Base-by-base conservation (phyloP, 2,888 invertebrate genomes). In the Brachyptera risi region DNA sequence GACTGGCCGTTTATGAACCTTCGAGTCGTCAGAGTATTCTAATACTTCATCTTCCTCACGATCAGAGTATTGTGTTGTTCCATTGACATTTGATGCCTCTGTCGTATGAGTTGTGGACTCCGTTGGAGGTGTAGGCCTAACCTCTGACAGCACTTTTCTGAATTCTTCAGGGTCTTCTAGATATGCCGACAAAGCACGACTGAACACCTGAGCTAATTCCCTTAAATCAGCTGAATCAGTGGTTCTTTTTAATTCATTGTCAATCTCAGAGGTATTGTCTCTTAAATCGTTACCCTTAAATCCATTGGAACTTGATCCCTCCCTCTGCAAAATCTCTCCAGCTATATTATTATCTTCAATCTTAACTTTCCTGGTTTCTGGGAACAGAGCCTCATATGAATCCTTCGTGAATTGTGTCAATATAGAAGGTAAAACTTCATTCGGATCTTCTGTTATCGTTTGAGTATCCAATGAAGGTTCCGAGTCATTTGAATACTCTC, bases 91-190 rank as follows among this genome's bases (percentile, higher is more conserved):
- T n/a, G 59, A 66, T 68, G 76, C 74, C 23, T 72, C 75, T 9
- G 71, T 60, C 1, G 57, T 49, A n/a, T 58, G n/a, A 50, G 68
- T 65, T 27, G 69, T 38, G 17, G 38, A 17, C 24, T 17, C 17
- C 38, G 47, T 27, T 2, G 72, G 72, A 68, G 88, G 89, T 0
- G 90, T 91, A 0, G 92, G 92, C 69, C 91, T 79, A 1, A 89
- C 86, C 66, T 88, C 86, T 5, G 87, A 85, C 19, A 92, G 73
- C 19, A 86, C 86, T 70, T 85, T 86, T 66, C 87, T 84, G 68
- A 92, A 92, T 58, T 85, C 85, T n/a, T 86, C 85, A 1, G 92
- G 92, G 73, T 92, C 87, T 73, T 91, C 87, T 3, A 92, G 77
- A 68, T 92, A 92, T 0, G 88, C 89, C 1, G 89, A 87, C 15